phyloP scores from a whole-genome alignment of 2,113 vertebrate species.

The Micromys minutus region DNA sequence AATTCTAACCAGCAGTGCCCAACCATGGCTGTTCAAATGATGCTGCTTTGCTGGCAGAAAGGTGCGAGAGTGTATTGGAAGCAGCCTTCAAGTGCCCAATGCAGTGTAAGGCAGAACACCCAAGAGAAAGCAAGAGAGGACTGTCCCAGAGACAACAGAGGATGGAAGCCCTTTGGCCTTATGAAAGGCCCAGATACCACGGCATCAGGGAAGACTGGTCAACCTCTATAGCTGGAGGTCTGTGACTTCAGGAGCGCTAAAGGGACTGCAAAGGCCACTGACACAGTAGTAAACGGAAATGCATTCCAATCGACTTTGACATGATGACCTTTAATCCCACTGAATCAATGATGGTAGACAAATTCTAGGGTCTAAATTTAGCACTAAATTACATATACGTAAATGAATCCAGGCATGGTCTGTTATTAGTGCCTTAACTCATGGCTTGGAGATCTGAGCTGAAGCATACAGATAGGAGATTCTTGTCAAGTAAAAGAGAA shows the following conservation, averaged over 20 bases:
- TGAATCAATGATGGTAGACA: not conserved
- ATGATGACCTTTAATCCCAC: not conserved
- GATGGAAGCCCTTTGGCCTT: constrained; percentile 9
- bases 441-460: not conserved
- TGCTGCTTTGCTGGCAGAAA: not conserved
- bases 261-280: not conserved
- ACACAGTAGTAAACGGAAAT: not conserved
- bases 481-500: not conserved
- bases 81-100: not conserved
- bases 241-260: not conserved
- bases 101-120: not conserved
- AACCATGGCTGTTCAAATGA: constrained; percentile 33
- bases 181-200: not conserved
- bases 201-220: not conserved
- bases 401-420: not conserved
- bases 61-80: not conserved
- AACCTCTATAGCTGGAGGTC: not conserved
- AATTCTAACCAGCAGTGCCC: constrained; percentile 12
- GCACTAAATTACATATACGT: not conserved
- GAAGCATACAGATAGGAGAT: not conserved
- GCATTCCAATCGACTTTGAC: not conserved
- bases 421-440: not conserved
- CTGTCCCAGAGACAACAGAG: not conserved
- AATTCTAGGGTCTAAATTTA: not conserved
- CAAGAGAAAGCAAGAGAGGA: not conserved